phyloP scores from a whole-genome alignment of 2,797 vertebrate genomes.

The Buphagus erythrorhynchus region DNA sequence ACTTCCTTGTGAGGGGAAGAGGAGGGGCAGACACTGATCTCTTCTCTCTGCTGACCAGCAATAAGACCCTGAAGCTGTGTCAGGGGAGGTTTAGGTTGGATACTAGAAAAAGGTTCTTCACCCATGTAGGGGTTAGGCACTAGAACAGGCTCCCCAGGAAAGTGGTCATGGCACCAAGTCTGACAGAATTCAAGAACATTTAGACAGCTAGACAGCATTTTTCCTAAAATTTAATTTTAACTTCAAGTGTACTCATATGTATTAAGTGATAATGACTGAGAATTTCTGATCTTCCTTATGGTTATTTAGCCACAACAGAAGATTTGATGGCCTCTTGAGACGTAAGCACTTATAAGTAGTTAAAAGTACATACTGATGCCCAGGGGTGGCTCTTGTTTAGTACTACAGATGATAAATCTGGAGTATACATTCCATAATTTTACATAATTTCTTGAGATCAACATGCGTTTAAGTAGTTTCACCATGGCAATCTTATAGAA shows the following conservation, averaged over 20 bases:
- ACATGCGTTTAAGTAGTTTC: neutral
- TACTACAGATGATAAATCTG: neutral
- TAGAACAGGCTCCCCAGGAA: neutral
- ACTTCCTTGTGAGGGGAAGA: neutral
- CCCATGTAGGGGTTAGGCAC: too few relatives aligned
- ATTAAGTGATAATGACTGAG: neutral
- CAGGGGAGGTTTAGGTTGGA: neutral
- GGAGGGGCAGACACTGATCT: neutral
- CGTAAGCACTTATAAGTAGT: neutral
- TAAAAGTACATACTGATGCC: neutral
- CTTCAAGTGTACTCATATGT: neutral
- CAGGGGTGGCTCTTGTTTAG: neutral
- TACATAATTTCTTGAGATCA: neutral
- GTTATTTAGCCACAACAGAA: neutral
- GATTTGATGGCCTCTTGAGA: neutral
- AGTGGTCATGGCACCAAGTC: neutral
- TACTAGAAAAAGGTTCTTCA: neutral
- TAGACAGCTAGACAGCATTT: neutral
- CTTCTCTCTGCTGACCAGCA: neutral
- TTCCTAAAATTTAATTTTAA: neutral
- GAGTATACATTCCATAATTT: neutral
- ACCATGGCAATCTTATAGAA: accelerated
- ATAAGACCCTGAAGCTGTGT: neutral
- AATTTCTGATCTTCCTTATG: neutral
- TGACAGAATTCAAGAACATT: neutral